Evolutionary conservation across 2,888 invertebrate genomes (phyloP), one percentile per base, ranked within the genome.

Genomic region (Stegana nigrithorax): DNA sequence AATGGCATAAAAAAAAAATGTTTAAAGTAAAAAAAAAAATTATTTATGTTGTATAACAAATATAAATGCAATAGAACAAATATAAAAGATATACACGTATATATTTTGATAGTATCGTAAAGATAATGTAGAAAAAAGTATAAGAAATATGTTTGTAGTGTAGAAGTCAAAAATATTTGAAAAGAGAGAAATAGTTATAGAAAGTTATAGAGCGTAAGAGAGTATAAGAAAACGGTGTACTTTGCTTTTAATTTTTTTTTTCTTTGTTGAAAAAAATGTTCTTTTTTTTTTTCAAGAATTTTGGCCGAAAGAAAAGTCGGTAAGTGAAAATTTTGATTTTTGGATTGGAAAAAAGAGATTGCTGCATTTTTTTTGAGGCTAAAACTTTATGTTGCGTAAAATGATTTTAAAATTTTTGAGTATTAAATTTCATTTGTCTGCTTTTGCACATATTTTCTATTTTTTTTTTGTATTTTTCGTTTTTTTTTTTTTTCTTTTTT

Each of bases 151-250:
- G 3, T 36, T 39, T 14, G n/a, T 39, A n/a, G 10, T 39, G 17
- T 39, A 39, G 6, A 4, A 14, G n/a, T 39, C 17, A 5, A 14
- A n/a, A 39, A 39, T 39, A 39, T 39, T 14, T 39, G 10, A 36
- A 36, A 14, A 39, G 14, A 39, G 39, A 39, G 3, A 12, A 17
- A 39, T 2, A 39, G 29, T 7, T 21, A 50, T n/a, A 50, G 51
- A 51, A 19, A 51, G 25, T 23, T 6, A 23, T 7, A 47, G 6
- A 47, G 14, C 14, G 27, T 10, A 26, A 51, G 51, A 12, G 2
- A 23, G 23, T 32, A 44, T 2, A 51, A 51, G 72, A 67, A 66
- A 75, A 66, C 77, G 72, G 71, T 68, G 68, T 71, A 73, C 67
- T 73, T 70, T 71, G 63, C 63, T 63, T 64, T 66, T 62, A 47